A percentile compares a stretch with the other conserved stretches of the same genome.
phyloP scores from a whole-genome alignment of 2,888 invertebrate genomes.

The Hesperia comma region DNA sequence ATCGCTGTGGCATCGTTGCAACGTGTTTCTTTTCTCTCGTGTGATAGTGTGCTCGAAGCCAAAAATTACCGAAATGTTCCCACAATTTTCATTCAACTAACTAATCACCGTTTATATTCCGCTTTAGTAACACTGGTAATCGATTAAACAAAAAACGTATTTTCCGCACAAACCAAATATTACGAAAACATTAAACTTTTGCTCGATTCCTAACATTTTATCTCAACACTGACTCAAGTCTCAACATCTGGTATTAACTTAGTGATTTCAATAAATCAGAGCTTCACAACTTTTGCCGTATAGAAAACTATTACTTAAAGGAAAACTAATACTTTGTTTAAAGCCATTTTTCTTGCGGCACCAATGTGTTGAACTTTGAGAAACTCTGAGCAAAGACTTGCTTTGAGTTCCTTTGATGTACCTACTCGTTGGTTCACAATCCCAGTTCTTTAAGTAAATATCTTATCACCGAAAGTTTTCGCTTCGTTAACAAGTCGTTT shows the following conservation, averaged over 20 bases:
- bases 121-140: too few relatives aligned
- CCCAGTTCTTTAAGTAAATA: not conserved
- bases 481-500: not conserved
- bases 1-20: too few relatives aligned
- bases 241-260: conserved; percentile 13
- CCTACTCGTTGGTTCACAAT: not conserved
- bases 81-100: too few relatives aligned
- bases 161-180: conserved; percentile 40
- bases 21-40: too few relatives aligned
- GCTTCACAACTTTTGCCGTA: conserved; percentile 9
- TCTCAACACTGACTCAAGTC: not conserved
- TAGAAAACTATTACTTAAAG: conserved; percentile 21
- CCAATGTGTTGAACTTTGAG: conserved; percentile 8
- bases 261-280: conserved; percentile 17
- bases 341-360: conserved; percentile 24
- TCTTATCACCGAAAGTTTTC: not conserved
- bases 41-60: too few relatives aligned
- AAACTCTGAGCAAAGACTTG: not conserved
- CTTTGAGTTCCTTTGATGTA: not conserved
- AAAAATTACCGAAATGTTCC: too few relatives aligned
- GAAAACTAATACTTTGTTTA: conserved; percentile 5
- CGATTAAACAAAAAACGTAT: too few relatives aligned
- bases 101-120: too few relatives aligned
- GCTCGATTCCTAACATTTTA: conserved; percentile 16
- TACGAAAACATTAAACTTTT: conserved; percentile 3